A percentile compares a stretch with the other conserved stretches of the same genome.
These are phyloP conservation scores for Cheilosia vernalis DNA, from an alignment of 2,888 invertebrate genomes.

Conservation along the genomic window DNA sequence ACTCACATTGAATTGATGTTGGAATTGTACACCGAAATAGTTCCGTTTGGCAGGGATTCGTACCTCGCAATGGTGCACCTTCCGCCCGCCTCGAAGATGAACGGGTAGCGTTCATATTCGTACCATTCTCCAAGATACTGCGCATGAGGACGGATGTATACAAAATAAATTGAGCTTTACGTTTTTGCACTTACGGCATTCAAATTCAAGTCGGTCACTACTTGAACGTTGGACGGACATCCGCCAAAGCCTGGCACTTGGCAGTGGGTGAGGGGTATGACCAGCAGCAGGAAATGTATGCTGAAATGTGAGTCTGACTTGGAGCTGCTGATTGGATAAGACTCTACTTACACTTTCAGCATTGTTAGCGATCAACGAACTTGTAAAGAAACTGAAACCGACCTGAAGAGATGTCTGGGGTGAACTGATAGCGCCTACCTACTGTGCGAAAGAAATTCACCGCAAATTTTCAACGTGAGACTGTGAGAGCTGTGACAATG, in stretches of 20 bases:
- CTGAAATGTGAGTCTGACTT: slow-evolving; percentile 14
- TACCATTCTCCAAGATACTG: slow-evolving; percentile 90
- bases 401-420: slow-evolving; percentile 3
- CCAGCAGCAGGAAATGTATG: slow-evolving; percentile 13
- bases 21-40: slow-evolving; percentile 84
- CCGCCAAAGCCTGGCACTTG: slow-evolving; percentile 86
- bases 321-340: not conserved
- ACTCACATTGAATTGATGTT: slow-evolving; percentile 84
- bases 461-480: not conserved
- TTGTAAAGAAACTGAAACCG: not conserved
- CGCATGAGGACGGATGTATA: slow-evolving; percentile 5
- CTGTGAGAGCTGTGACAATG: no score
- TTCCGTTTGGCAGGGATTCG: slow-evolving; percentile 80
- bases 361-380: slow-evolving; percentile 6
- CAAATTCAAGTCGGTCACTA: slow-evolving; percentile 85
- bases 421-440: slow-evolving; percentile 12
- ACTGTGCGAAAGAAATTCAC: not conserved
- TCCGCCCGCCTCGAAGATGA: slow-evolving; percentile 88
- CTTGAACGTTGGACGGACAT: slow-evolving; percentile 86
- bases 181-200: slow-evolving; percentile 60
- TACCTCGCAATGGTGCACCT: slow-evolving; percentile 89
- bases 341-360: slow-evolving; percentile 35
- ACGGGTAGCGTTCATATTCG: slow-evolving; percentile 89
- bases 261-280: slow-evolving; percentile 73
- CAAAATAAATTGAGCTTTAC: not conserved